Evolutionary conservation across 2,888 invertebrate genomes (phyloP).

Genomic region (Germaria angustata): DNA sequence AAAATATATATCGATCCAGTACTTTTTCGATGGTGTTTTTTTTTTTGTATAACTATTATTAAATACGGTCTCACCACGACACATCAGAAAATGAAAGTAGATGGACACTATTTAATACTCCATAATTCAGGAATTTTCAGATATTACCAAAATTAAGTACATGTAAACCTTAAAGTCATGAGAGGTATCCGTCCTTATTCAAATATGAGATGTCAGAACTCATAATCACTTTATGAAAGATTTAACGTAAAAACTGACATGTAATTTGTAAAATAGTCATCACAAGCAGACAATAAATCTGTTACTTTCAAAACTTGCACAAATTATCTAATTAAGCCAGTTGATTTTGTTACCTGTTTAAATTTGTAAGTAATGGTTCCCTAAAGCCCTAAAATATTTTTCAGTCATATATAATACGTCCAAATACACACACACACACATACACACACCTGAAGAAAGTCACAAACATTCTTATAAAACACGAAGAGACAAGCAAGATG

Average conservation of each 20-base stretch:
- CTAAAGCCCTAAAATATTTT: slow-evolving; percentile 62
- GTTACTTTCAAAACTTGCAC: slow-evolving; percentile 27
- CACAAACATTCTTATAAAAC: slow-evolving; percentile 15
- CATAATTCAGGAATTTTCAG: no score
- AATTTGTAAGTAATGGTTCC: slow-evolving; percentile 65
- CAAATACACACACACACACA: neutral
- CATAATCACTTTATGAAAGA: no score
- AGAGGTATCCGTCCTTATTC: no score
- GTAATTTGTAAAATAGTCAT: slow-evolving; percentile 7
- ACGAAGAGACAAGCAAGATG: slow-evolving; percentile 11
- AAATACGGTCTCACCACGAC: no score
- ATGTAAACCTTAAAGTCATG: no score
- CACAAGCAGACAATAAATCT: slow-evolving; percentile 52
- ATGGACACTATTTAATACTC: no score
- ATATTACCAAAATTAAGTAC: no score
- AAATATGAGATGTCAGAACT: no score
- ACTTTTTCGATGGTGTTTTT: no score
- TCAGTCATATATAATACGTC: slow-evolving; percentile 31
- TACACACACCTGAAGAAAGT: neutral
- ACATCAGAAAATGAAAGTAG: no score
- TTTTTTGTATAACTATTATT: no score
- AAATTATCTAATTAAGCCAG: slow-evolving; percentile 62
- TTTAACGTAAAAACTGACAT: neutral
- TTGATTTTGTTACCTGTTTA: slow-evolving; percentile 60
- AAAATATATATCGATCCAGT: no score